Evolutionary conservation across 2,113 vertebrate genomes (phyloP), one percentile per base, ranked within the genome.

Genomic region (Istiophorus platypterus): DNA sequence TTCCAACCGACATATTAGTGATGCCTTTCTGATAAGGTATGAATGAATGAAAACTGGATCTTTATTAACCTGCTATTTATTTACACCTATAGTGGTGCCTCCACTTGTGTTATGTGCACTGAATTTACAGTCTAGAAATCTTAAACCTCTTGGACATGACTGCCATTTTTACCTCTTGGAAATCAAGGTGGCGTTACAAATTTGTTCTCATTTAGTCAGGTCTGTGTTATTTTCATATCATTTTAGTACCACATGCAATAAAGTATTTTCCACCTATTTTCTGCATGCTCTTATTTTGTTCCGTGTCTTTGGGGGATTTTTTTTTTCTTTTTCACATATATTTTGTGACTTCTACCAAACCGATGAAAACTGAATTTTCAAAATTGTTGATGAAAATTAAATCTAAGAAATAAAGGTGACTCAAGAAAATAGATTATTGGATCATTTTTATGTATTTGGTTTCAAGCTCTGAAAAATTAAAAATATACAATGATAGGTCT

Each of bases 1-100:
- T 76, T 66, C 63, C 22, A 39, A 39, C 8, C 51, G 14, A 52
- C 42, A 64, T 18, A 26, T 14, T 11, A 56, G 22, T 13, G 26
- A 75, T 41, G 61, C 39, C 34, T 61, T 39, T 17, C 45, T 78
- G 79, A 80, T 70, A 62, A 74, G n/a, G n/a, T n/a, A n/a, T n/a
- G 29, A 67, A 41, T 47, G 24, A 86, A 77, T 72, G 31, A 81
- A 78, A 57, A 22, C n/a, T 41, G 17, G 34, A 67, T 83, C 27
- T 77, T 57, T 67, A 57, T 52, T 76, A 72, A 72, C 24, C 67
- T 59, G 39, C 37, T 77, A 15, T 56, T 20, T 73, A 57, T 80
- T 66, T 59, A 74, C 66, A 76, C 47, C 62, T 31, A 31, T 5
- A 24, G 17, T 14, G 18, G 22, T 18, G 11, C 42, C 20, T 56